These are phyloP conservation scores for Crocallis elinguaria DNA, from an alignment of 2,888 invertebrate genomes.

Conservation along the genomic window DNA sequence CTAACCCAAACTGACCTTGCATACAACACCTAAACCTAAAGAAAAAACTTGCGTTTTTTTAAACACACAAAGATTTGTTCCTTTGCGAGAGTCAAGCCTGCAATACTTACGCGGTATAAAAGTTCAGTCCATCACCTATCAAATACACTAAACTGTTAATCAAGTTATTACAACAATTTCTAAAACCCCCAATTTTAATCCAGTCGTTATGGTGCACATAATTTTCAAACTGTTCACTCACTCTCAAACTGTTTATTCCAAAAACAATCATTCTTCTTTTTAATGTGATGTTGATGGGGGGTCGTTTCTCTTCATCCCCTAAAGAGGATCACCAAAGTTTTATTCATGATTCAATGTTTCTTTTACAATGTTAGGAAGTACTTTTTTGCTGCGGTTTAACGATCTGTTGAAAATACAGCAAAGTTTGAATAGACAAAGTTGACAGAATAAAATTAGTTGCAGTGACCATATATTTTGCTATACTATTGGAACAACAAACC, in stretches of 20 bases:
- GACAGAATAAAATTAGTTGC: too few species aligned
- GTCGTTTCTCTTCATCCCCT: background rate
- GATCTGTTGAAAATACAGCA: conserved; percentile 35
- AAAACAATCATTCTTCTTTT: conserved; percentile 24
- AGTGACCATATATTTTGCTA: too few species aligned
- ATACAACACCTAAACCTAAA: too few species aligned
- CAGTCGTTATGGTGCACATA: conserved; percentile 13
- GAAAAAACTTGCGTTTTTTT: too few species aligned
- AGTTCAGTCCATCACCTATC: too few species aligned
- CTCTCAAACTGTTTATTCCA: conserved; percentile 5
- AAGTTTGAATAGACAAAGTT: background rate
- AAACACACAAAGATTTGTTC: too few species aligned
- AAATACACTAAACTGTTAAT: background rate
- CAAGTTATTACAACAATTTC: background rate
- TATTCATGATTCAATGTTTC: conserved; percentile 1
- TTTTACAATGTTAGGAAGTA: background rate
- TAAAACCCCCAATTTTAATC: conserved; percentile 5
- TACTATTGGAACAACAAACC: too few species aligned
- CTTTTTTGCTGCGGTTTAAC: background rate
- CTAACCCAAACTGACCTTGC: too few species aligned
- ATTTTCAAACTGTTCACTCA: conserved; percentile 1
- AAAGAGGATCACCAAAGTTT: conserved; percentile 4
- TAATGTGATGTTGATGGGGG: conserved; percentile 31
- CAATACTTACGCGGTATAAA: too few species aligned
- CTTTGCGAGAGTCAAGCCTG: too few species aligned